Percentiles rank a stretch among this genome's conserved stretches.
Evolutionary conservation across 2,113 vertebrate species (phyloP).

Genomic region (Pleuronectes platessa): DNA sequence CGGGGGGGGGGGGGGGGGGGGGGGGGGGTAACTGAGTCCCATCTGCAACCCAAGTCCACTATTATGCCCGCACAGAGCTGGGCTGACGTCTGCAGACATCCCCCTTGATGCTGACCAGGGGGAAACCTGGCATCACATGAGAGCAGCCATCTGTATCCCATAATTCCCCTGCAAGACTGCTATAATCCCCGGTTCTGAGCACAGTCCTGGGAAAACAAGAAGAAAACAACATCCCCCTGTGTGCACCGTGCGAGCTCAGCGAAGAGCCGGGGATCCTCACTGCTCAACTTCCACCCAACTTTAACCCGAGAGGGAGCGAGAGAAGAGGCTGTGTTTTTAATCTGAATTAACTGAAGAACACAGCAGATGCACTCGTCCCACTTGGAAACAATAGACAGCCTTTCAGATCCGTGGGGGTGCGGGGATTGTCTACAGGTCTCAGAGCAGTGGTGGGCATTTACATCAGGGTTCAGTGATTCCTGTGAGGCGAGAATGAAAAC

Average conservation of each 20-base stretch:
- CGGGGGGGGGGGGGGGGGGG: no score
- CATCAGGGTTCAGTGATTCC: slow-evolving; percentile 3
- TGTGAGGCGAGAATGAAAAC: not conserved
- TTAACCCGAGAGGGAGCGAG: not conserved
- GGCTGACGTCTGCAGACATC: slow-evolving; percentile 31
- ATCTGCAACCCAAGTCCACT: not conserved
- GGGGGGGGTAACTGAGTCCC: not conserved
- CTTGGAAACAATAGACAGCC: slow-evolving; percentile 28
- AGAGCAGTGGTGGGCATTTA: not conserved
- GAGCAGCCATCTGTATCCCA: slow-evolving; percentile 70
- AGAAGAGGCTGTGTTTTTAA: not conserved
- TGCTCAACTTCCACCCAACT: not conserved
- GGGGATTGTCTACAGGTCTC: not conserved
- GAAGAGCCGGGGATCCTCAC: not conserved
- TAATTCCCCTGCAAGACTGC: slow-evolving; percentile 68
- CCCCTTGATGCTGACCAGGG: slow-evolving; percentile 48
- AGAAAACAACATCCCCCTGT: slow-evolving; percentile 9
- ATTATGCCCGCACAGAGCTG: no score
- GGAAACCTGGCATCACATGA: slow-evolving; percentile 70
- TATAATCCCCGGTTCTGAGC: slow-evolving; percentile 67
- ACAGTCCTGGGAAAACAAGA: slow-evolving; percentile 57
- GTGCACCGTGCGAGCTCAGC: slow-evolving; percentile 23
- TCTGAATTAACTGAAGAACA: not conserved
- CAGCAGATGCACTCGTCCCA: slow-evolving; percentile 9
- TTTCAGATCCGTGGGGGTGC: not conserved